These are phyloP conservation scores for Lagopus leucura DNA, from an alignment of 2,113 vertebrate genomes.

Conservation along the genomic window DNA sequence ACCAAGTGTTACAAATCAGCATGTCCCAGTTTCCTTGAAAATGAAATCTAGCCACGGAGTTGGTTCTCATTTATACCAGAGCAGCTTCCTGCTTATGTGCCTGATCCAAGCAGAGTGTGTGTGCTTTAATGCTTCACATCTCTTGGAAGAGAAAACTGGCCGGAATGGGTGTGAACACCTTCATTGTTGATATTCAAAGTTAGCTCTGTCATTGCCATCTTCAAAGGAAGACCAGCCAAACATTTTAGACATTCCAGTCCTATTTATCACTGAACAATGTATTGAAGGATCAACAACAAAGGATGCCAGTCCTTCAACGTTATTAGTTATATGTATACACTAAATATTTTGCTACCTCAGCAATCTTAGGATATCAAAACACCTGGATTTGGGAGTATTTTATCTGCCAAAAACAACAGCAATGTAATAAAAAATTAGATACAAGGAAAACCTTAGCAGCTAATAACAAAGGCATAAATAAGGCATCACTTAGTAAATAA, in stretches of 20 bases:
- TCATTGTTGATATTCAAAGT: background rate
- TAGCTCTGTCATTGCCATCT: background rate
- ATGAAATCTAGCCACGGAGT: background rate
- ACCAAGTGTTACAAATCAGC: background rate
- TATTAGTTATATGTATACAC: background rate
- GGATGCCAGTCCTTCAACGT: background rate
- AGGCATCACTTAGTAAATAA: background rate
- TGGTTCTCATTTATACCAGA: background rate
- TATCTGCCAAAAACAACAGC: background rate
- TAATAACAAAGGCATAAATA: background rate
- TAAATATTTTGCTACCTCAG: background rate
- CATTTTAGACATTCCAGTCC: background rate
- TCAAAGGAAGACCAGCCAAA: background rate
- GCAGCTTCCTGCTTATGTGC: background rate
- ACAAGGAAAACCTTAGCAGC: background rate
- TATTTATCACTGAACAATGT: background rate
- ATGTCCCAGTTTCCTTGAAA: background rate
- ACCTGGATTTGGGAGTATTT: background rate
- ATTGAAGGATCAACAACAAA: too few relatives aligned
- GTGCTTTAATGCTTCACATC: background rate
- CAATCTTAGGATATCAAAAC: background rate
- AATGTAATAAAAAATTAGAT: accelerated
- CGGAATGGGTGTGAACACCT: background rate
- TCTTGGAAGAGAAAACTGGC: background rate
- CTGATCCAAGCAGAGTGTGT: background rate